Evolutionary conservation across 2,888 invertebrate genomes (phyloP).

Genomic region (Tipula lateralis): DNA sequence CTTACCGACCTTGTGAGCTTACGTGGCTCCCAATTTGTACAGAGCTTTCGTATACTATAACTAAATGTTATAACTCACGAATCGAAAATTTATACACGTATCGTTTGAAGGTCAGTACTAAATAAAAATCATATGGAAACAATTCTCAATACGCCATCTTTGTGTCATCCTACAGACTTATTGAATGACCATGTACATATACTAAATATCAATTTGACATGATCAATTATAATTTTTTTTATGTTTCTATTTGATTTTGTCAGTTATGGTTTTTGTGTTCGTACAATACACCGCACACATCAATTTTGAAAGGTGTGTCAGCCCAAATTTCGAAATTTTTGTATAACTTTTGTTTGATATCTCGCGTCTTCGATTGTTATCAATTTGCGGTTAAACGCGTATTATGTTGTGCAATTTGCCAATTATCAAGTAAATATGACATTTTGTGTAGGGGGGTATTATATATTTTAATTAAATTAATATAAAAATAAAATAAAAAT

Average conservation of each 20-base stretch:
- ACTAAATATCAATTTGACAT: not conserved
- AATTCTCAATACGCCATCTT: too few species aligned
- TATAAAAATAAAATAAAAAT: not conserved
- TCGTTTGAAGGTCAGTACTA: too few species aligned
- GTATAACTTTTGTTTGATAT: not conserved
- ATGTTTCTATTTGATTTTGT: not conserved
- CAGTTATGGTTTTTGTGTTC: not conserved
- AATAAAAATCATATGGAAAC: too few species aligned
- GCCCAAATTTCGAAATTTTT: not conserved
- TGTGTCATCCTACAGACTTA: too few species aligned
- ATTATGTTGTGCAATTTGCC: not conserved
- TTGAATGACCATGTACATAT: too few species aligned
- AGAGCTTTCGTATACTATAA: too few species aligned
- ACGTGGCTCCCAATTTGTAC: too few species aligned
- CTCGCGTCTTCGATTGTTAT: not conserved
- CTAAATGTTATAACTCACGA: not conserved
- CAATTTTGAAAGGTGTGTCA: conserved; percentile 4
- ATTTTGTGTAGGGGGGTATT: not conserved
- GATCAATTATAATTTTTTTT: conserved; percentile 14
- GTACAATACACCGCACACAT: not conserved
- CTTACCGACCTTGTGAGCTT: too few species aligned
- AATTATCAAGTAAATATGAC: not conserved
- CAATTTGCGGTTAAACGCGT: not conserved
- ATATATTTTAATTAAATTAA: not conserved
- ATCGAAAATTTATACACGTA: too few species aligned